Percentiles rank a stretch among this genome's conserved stretches.
These are phyloP conservation scores for Delphinapterus leucas DNA, from an alignment of 2,113 vertebrate species.

Conservation along the genomic window DNA sequence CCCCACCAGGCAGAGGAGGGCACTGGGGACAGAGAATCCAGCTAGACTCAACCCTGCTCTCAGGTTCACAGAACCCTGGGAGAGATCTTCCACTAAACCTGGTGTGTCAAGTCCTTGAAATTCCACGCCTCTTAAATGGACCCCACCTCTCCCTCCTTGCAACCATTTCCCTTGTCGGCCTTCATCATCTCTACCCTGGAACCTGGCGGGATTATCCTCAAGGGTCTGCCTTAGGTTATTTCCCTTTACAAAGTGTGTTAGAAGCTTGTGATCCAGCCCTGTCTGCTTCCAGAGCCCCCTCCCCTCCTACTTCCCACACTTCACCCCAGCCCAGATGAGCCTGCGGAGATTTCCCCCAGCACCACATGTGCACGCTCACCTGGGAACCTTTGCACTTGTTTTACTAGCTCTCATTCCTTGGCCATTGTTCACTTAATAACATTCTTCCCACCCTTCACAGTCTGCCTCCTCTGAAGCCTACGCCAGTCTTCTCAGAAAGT, in stretches of 20 bases:
- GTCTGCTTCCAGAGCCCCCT: neutral
- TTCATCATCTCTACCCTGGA: neutral
- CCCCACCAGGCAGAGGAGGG: neutral
- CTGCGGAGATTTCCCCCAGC: fast-evolving
- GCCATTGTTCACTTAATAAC: neutral
- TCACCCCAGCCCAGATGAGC: neutral
- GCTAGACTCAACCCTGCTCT: neutral
- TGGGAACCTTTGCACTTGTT: neutral
- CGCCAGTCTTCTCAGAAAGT: neutral
- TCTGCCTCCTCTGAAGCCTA: neutral
- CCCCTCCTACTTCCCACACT: too few species aligned
- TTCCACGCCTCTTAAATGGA: too few species aligned
- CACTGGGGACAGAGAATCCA: neutral
- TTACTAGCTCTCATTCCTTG: neutral
- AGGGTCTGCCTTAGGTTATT: neutral
- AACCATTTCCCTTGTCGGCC: too few species aligned
- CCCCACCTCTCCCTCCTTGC: neutral
- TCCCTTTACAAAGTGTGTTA: neutral
- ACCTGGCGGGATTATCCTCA: fast-evolving
- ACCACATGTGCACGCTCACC: fast-evolving
- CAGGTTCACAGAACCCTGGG: neutral
- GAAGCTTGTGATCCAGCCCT: neutral
- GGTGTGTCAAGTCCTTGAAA: neutral
- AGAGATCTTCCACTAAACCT: neutral
- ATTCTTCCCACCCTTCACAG: neutral